A percentile compares a stretch with the other conserved stretches of the same genome.
These are phyloP conservation scores for Pseudomugil gertrudae DNA, from an alignment of 2,797 vertebrate species.

Conservation along the genomic window DNA sequence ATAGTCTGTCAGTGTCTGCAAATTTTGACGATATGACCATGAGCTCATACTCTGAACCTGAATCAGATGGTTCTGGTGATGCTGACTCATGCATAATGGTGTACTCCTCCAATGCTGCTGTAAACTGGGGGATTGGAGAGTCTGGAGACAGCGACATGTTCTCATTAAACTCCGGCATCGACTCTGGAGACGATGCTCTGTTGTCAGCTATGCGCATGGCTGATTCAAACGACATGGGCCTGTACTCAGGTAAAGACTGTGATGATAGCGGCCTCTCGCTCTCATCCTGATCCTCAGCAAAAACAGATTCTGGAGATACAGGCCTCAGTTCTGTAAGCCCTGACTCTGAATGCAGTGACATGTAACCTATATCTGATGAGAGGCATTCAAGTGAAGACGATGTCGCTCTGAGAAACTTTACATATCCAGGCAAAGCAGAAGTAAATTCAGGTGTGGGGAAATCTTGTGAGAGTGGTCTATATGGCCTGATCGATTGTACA, in stretches of 20 bases:
- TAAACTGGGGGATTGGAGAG: slow-evolving; percentile 72
- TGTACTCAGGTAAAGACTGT: slow-evolving; percentile 59
- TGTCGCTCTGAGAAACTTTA: slow-evolving; percentile 37
- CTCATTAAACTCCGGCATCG: slow-evolving; percentile 54
- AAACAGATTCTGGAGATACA: slow-evolving; percentile 44
- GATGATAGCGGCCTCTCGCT: slow-evolving; percentile 35
- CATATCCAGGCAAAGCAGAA: slow-evolving; percentile 34
- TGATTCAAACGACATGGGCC: slow-evolving; percentile 46
- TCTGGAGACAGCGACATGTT: slow-evolving; percentile 71
- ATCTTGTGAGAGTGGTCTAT: slow-evolving; percentile 61
- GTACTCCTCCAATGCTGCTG: slow-evolving; percentile 25
- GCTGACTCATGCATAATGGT: slow-evolving; percentile 31
- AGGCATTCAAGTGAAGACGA: slow-evolving; percentile 61
- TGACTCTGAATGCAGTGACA: slow-evolving; percentile 20
- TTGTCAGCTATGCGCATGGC: slow-evolving; percentile 28
- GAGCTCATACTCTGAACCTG: slow-evolving; percentile 64
- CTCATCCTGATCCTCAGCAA: slow-evolving; percentile 17
- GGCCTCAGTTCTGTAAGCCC: slow-evolving; percentile 29
- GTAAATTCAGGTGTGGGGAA: slow-evolving; percentile 59
- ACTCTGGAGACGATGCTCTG: slow-evolving; percentile 73
- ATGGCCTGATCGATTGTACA: slow-evolving; percentile 42
- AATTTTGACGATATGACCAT: slow-evolving; percentile 37
- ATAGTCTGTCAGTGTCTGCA: slow-evolving; percentile 43
- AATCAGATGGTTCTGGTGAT: slow-evolving; percentile 53
- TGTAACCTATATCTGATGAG: slow-evolving; percentile 50